Evolutionary conservation across 1,140 invertebrate genomes (phyloP).

Genomic region (Phortica variegata): DNA sequence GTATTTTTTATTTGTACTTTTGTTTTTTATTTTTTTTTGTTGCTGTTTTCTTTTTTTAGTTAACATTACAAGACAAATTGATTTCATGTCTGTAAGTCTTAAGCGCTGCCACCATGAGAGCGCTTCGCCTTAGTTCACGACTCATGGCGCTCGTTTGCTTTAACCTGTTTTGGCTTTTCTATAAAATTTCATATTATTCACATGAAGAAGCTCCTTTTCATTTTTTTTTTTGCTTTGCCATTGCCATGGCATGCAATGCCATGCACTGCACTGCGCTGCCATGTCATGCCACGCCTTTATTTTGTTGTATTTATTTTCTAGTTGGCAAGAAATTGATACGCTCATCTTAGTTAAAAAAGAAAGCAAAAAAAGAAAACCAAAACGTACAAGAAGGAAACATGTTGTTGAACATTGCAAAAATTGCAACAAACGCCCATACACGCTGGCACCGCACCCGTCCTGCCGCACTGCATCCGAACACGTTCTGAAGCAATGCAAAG

Average conservation of each 20-base stretch:
- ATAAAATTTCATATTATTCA: conserved; percentile 40
- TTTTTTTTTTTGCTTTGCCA: too few relatives aligned
- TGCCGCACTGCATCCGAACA: too few relatives aligned
- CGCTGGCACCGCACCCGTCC: too few relatives aligned
- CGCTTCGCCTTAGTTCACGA: conserved; percentile 22
- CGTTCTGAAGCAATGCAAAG: too few relatives aligned
- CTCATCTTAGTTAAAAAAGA: conserved; percentile 23
- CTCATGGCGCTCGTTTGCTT: background rate
- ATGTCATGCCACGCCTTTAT: background rate
- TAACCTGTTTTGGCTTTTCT: background rate
- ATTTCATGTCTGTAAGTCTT: conserved; percentile 55
- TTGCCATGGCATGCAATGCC: background rate
- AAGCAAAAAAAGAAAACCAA: conserved; percentile 12
- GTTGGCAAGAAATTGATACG: conserved; percentile 49
- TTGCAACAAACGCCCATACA: too few relatives aligned
- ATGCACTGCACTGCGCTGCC: background rate
- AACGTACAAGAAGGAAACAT: conserved; percentile 33
- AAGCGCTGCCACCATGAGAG: conserved; percentile 44
- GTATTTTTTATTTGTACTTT: background rate
- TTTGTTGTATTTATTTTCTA: conserved; percentile 27
- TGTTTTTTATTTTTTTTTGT: conserved; percentile 9
- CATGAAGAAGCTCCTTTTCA: conserved; percentile 2
- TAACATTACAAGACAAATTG: conserved; percentile 53
- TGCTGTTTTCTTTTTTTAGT: conserved; percentile 16
- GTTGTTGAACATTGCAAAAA: conserved; percentile 21